phyloP scores from a whole-genome alignment of 2,113 vertebrate species.

The Typhlomys cinereus region DNA sequence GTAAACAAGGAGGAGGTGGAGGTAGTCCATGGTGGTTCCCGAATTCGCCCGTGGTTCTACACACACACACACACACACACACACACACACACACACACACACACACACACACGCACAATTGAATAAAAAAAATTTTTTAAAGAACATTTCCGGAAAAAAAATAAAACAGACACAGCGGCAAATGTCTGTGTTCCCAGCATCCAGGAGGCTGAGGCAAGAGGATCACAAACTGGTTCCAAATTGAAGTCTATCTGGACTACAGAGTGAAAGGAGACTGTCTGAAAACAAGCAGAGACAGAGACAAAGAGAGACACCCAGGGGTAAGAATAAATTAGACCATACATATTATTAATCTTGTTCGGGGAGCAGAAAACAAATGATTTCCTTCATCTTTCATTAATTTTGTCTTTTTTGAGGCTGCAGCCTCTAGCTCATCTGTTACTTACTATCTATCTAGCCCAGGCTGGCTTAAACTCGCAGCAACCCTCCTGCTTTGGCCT shows the following conservation, averaged over 20 bases:
- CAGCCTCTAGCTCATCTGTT: neutral
- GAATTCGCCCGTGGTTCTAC: no score
- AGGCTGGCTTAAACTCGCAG: neutral
- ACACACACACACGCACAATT: no score
- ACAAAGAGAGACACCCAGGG: no score
- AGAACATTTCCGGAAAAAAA: no score
- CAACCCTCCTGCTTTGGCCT: neutral
- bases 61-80: no score
- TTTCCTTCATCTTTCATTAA: constrained; percentile 11
- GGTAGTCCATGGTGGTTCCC: no score
- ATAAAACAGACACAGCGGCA: neutral
- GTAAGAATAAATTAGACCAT: neutral
- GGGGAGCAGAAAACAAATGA: neutral
- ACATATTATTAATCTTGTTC: constrained; percentile 22
- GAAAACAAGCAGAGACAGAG: no score
- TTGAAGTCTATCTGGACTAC: neutral
- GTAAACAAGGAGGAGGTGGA: no score
- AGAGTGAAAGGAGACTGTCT: neutral
- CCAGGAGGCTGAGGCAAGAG: neutral
- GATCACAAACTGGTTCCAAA: neutral
- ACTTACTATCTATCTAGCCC: neutral
- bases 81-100: no score
- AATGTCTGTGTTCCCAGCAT: neutral
- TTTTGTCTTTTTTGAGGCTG: neutral
- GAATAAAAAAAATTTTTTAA: no score